phyloP scores from a whole-genome alignment of 2,113 vertebrate genomes.

The Condylura cristata region DNA sequence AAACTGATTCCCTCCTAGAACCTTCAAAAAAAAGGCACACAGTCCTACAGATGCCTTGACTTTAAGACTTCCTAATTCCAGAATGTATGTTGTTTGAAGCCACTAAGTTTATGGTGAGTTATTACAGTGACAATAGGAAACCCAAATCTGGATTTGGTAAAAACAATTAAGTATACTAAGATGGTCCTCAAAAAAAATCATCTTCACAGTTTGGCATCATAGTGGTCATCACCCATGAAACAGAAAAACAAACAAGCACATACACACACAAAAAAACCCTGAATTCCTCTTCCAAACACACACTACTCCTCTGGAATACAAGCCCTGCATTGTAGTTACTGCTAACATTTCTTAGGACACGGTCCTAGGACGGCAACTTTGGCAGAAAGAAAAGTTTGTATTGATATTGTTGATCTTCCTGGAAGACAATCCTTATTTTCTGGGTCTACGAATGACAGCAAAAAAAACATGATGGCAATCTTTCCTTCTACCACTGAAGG shows the following conservation, averaged over 20 bases:
- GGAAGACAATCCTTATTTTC: background rate
- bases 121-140: background rate
- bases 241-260: background rate
- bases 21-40: background rate
- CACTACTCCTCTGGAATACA: background rate
- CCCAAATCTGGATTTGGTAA: background rate
- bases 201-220: background rate
- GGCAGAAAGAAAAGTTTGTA: background rate
- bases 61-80: background rate
- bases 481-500: constrained; percentile 46
- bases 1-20: background rate
- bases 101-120: background rate
- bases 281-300: constrained; percentile 12
- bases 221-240: background rate
- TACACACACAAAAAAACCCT: background rate
- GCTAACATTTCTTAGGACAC: background rate
- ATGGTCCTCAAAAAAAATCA: background rate
- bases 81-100: background rate
- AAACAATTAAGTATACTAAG: background rate
- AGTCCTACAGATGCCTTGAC: background rate
- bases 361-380: background rate
- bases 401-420: constrained; percentile 14
- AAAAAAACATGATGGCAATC: background rate
- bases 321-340: background rate
- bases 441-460: background rate